Base-by-base conservation (phyloP, 1,140 invertebrate species). In the Leptinotarsa lineolata region DNA sequence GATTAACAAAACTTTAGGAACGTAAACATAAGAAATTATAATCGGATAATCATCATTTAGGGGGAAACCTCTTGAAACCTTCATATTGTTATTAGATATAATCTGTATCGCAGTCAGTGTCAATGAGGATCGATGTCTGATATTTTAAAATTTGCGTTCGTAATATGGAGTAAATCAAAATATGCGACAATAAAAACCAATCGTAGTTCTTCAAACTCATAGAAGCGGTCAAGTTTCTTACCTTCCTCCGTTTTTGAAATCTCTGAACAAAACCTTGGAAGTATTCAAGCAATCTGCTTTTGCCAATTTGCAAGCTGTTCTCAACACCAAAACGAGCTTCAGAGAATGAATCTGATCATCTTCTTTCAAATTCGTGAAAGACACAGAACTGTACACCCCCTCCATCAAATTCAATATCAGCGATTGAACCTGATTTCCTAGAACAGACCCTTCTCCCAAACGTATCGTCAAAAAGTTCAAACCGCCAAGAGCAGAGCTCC, bases 231-330 rank as follows among this genome's bases (percentile, higher is more conserved):
- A 54, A 54, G 6, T 16, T 0, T n/a, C 48, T 16, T 5, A 54
- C 48, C 48, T 54, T 54, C 4, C 15, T 54, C 48, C 48, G 4
- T 54, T 13, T 18, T 54, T 54, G 15, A 54, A 16, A 13, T 18
- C 48, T 16, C 4, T 18, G 48, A 54, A 54, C n/a, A 54, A 54
- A 5, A 4, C n/a, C 48, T 54, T 54, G 15, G 48, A 12, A 54
- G 15, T 46, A 60, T 61, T 73, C 69, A 86, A 79, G 73, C 90
- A 91, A 44, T 86, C 80, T 20, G 75, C 21, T 20, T 87, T 73
- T 24, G 82, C 85, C 24, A 87, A 84, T 72, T 85, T 79, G 76
- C 90, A 91, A 11, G 86, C 82, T 85, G 86, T 87, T 12, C 81
- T 78, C 3, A 88, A 73, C 0, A 88, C 81, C 68, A 84, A 82